Conservation (phyloP, 64 coral and sea anemone genomes). For the Porites australiensis region DNA sequence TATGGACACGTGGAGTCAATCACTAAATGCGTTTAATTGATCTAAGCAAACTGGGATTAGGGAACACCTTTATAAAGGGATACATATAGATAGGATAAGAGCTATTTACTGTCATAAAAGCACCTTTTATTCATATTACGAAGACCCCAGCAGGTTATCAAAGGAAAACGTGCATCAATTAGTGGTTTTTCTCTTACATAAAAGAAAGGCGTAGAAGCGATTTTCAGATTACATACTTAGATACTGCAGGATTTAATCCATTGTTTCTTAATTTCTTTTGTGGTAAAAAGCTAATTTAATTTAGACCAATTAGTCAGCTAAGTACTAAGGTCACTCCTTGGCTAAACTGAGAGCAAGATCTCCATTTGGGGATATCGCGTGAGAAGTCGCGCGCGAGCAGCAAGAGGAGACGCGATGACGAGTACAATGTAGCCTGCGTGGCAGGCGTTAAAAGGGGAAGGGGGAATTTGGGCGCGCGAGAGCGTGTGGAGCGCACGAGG, state of each 20-base stretch:
- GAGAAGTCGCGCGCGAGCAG: no score
- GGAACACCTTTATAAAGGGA: conserved; percentile 9
- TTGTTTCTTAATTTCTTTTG: no score
- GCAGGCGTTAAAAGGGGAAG: no score
- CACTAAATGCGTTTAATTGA: conserved; percentile 45
- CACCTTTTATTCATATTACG: not conserved
- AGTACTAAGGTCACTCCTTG: no score
- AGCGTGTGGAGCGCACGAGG: no score
- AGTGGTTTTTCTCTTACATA: not conserved
- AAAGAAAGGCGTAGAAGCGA: not conserved
- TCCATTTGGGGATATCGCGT: no score
- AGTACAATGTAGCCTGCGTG: no score
- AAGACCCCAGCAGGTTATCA: not conserved
- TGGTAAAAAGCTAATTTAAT: no score
- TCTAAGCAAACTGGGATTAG: conserved; percentile 37
- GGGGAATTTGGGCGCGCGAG: no score
- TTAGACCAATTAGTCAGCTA: no score
- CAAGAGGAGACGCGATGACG: no score
- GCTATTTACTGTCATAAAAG: not conserved
- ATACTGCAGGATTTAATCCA: not conserved
- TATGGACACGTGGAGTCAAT: conserved; percentile 55
- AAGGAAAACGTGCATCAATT: not conserved
- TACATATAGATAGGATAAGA: conserved; percentile 18
- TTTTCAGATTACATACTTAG: not conserved
- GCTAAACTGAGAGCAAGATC: no score